Base-by-base conservation (phyloP, 2,113 vertebrate species). In the Brachyhypopomus gauderio region DNA sequence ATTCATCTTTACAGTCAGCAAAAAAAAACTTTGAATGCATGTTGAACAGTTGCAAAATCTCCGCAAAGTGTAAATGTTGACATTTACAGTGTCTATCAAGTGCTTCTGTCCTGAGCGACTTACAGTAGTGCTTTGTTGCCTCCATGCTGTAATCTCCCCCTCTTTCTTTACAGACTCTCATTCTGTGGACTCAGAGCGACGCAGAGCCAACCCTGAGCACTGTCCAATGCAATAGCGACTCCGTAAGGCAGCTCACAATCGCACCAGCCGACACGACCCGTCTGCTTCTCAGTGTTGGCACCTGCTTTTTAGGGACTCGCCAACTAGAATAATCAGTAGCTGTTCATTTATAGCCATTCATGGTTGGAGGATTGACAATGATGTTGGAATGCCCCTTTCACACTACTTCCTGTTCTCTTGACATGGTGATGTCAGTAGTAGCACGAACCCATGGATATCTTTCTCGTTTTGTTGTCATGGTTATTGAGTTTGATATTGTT, bases 181-280 rank as follows among this genome's bases (percentile, higher is more conserved):
- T 12, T 60, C 23, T 66, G 14, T 66, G 60, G 27, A 55, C 74
- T 38, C 71, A 25, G 70, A 20, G 22, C 38, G 11, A 20, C 5
- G 1, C 64, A 20, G 27, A n/a, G 36, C 34, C 22, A 3, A 11
- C 20, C 20, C 16, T 67, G 64, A 67, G 52, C 55, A 2, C 45
- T 52, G 5, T 84, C 55, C 48, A 67, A 48, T 81, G 73, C 20
- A 48, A 55, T n/a, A 55, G 36, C n/a, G 9, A 58, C n/a, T 34
- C 22, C 17, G 62, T 48, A 6, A 22, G 72, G 72, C 77, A 75
- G 77, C 77, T 83, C 30, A 67, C 36, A 30, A 5, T 19, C 36
- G 22, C 56, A 79, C 70, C 71, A 83, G 71, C 70, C 74, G 70
- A 58, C 75, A 55, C 9, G 56, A 38, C 22, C 16, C 66, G 67